Evolutionary conservation across 2,797 vertebrate genomes (phyloP).

Genomic region (Gastrophryne carolinensis): DNA sequence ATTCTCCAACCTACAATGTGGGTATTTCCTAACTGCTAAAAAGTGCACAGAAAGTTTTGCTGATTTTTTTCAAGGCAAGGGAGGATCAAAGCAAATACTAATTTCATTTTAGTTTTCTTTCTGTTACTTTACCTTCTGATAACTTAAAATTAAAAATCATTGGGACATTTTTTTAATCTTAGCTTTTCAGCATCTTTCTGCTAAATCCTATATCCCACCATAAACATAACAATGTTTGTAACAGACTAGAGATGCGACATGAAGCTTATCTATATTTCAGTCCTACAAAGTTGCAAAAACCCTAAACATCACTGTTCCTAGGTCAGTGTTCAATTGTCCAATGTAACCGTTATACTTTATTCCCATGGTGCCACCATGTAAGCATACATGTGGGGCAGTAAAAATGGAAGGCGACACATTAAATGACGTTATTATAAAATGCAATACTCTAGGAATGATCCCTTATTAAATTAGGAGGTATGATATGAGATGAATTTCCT

Average conservation of each 20-base stretch:
- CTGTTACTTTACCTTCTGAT: no score
- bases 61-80: no score
- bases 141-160: no score
- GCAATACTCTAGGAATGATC: constrained; percentile 99
- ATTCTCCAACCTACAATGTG: no score
- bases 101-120: no score
- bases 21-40: no score
- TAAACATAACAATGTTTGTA: no score
- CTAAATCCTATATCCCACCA: no score
- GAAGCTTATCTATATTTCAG: background rate
- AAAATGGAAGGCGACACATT: constrained; percentile 99
- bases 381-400: constrained; percentile 98
- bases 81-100: no score
- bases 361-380: constrained; percentile 95
- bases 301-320: constrained; percentile 6
- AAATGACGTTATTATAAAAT: constrained; percentile 99
- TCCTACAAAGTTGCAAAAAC: background rate
- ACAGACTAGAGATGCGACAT: background rate
- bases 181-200: no score
- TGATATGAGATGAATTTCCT: constrained; percentile 99
- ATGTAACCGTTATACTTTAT: constrained; percentile 76
- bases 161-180: no score
- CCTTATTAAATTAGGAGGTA: constrained; percentile 99
- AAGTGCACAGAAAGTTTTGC: no score
- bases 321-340: constrained; percentile 13